Base-by-base conservation (phyloP, 2,113 vertebrate species). In the Myotis lucifugus region DNA sequence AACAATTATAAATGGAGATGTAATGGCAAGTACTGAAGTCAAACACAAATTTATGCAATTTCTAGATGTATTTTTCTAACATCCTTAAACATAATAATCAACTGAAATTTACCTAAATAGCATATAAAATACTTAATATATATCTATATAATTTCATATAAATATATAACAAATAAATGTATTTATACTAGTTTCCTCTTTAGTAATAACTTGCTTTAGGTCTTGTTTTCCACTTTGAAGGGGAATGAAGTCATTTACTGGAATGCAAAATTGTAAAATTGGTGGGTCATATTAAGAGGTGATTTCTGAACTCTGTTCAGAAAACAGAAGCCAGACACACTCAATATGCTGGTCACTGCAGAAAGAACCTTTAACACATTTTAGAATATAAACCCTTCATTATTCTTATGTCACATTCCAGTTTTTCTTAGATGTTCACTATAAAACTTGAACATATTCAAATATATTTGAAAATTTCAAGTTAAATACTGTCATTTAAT, bases 31-130 rank as follows among this genome's bases (percentile, higher is more conserved):
- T 66, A 89, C 12, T 85, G 6, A 76, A 95, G 72, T 25, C 40
- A 90, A 96, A 83, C 32, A 67, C 9, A 90, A 78, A 91, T 59
- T 23, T 61, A 93, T 87, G 54, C 6, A 91, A 52, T 81, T 85
- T 91, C 50, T 50, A 81, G 5, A 67, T 84, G 40, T 61, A 10
- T n/a, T 76, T 90, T 82, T 32, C 42, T 76, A 88, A 77, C 18
- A 79, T 61, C 77, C 48, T 85, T 3, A 79, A 52, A 64, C 2
- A 59, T 74, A 64, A 88, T 19, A 64, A 78, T 88, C 48, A 78
- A 77, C 5, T 61, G 42, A 88, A 83, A 40, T 50, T 40, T 76
- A 64, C 11, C n/a, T 90, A 42, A 8, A 78, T 15, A 32, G 32
- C 37, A 93, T 34, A 66, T 32, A 2, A 97, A 94, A 93, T 56